Percentiles rank a stretch among this genome's conserved stretches.
These are phyloP conservation scores for Meta bourneti DNA, from an alignment of 2,888 invertebrate genomes.

Conservation along the genomic window DNA sequence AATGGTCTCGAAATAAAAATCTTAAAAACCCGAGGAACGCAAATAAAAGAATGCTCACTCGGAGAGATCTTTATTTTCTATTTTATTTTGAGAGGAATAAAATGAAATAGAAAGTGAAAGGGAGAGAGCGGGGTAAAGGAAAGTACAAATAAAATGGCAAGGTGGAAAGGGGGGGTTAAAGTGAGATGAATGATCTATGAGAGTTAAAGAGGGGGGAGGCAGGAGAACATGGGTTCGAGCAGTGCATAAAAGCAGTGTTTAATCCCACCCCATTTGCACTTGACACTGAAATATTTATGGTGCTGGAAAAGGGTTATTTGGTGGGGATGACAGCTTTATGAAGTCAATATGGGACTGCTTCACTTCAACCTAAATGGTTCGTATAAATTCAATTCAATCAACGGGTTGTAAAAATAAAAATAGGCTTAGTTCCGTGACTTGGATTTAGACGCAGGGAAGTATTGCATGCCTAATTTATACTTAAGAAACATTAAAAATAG, in stretches of 20 bases:
- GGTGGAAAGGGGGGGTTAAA: conserved; percentile 23
- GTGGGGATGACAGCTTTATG: conserved; percentile 36
- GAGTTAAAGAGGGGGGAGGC: conserved; percentile 36
- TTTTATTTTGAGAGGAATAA: conserved; percentile 44
- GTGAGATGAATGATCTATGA: conserved; percentile 55
- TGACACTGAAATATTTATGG: conserved; percentile 59
- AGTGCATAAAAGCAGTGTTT: conserved; percentile 38
- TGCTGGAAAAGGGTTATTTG: conserved; percentile 42
- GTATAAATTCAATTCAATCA: conserved; percentile 19
- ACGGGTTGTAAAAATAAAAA: background rate
- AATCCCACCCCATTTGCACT: conserved; percentile 48
- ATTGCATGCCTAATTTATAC: too few relatives aligned
- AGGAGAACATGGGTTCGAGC: background rate
- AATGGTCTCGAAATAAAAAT: conserved; percentile 21
- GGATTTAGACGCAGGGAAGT: too few relatives aligned
- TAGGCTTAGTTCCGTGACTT: too few relatives aligned
- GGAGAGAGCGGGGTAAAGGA: background rate
- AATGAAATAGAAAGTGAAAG: conserved; percentile 61
- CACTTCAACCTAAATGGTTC: background rate
- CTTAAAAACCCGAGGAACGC: conserved; percentile 28
- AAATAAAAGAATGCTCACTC: conserved; percentile 31
- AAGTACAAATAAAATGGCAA: conserved; percentile 42
- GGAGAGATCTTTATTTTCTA: conserved; percentile 29
- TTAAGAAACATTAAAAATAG: too few relatives aligned
- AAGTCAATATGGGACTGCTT: conserved; percentile 5